phyloP scores from a whole-genome alignment of 2,888 invertebrate genomes.

The Diloba caeruleocephala region DNA sequence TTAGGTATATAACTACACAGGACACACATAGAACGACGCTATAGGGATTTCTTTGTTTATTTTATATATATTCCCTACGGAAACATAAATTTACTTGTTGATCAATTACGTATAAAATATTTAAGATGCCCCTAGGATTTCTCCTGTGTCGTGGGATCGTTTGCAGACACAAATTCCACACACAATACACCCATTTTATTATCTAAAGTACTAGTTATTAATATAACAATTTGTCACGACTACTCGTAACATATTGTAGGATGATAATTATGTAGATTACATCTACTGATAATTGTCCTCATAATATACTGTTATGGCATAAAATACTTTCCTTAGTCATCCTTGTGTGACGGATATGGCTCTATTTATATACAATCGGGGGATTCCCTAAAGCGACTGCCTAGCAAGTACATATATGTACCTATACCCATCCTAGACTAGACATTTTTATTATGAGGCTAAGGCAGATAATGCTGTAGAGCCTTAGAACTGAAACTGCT shows the following conservation, averaged over 20 bases:
- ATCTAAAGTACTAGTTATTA: slow-evolving; percentile 26
- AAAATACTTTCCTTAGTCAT: slow-evolving; percentile 2
- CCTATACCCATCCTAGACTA: too few species aligned
- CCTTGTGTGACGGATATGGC: slow-evolving; percentile 3
- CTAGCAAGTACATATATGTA: too few species aligned
- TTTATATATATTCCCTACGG: slow-evolving; percentile 15
- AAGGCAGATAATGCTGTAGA: too few species aligned
- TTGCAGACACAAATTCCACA: too few species aligned
- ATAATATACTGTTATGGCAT: background rate
- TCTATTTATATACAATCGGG: background rate
- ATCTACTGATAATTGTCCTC: slow-evolving; percentile 6
- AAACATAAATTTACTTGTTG: background rate
- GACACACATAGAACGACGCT: background rate
- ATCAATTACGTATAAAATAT: slow-evolving; percentile 17
- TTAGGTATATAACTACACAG: too few species aligned
- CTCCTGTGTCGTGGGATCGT: too few species aligned
- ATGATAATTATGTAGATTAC: slow-evolving; percentile 34
- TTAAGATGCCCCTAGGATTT: too few species aligned
- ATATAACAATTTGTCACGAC: slow-evolving; percentile 36
- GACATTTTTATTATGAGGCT: too few species aligned
- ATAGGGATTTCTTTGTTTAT: slow-evolving; percentile 8
- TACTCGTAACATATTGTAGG: slow-evolving; percentile 16
- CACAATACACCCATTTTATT: too few species aligned
- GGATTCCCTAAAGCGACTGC: slow-evolving; percentile 1
- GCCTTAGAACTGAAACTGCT: too few species aligned